Base-by-base conservation (phyloP, 2,888 invertebrate genomes). In the Phrixothrix hirtus region DNA sequence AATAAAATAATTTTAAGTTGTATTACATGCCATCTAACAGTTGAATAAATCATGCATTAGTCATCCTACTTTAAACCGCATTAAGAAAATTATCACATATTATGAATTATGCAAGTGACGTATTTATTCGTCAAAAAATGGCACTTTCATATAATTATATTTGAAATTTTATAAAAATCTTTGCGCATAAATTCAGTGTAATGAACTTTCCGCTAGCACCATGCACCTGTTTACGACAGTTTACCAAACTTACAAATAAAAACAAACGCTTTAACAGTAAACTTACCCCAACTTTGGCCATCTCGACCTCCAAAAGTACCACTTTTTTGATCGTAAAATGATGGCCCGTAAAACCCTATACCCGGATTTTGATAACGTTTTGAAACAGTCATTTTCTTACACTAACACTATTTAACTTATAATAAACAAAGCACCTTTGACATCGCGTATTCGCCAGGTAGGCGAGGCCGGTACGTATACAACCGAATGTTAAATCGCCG, bases 251-350 rank as follows among this genome's bases (percentile, higher is more conserved):
- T n/a, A n/a, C 35, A 7, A 35, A n/a, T 7, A 16, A 12, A 11
- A 9, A 16, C 25, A 10, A 17, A 11, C 21, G 13, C 4, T 34
- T 10, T 14, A 14, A 15, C 13, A 25, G 9, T 26, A 54, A 49
- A 73, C 83, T 84, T 75, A 87, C 88, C 85, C 87, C 88, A 88
- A 72, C 84, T 78, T 54, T 75, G 73, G 11, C 78, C 77, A 34
- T 84, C 82, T 39, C 86, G 77, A 1, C 85, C 85, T 53, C 85
- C 70, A 52, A 86, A 78, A 12, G 82, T 84, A 30, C 83, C 80
- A 21, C 83, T 80, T 39, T 79, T 78, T 0, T 81, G 74, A 62
- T 87, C 81, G 66, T 80, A 81, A 11, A 83, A 47, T 17, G 14
- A 36, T 0, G 36, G 15, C 6, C 15, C n/a, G 11, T 38, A 48